Percentiles rank a stretch among this genome's conserved stretches.
These are phyloP conservation scores for Actinemys pallida DNA, from an alignment of 2,113 vertebrate species.

Conservation along the genomic window DNA sequence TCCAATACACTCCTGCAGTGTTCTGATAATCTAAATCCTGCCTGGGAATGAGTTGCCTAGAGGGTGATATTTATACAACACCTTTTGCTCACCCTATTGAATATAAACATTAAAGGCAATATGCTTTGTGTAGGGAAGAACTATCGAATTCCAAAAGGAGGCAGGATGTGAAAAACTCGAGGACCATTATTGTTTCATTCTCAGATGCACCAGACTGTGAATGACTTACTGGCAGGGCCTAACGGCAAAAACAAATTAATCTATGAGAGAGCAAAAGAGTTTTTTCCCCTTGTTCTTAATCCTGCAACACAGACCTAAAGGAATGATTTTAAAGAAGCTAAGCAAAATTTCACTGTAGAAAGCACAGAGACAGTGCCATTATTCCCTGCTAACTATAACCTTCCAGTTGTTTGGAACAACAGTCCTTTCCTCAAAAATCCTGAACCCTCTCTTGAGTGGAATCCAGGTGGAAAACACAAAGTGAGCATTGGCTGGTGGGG, in stretches of 20 bases:
- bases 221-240: neutral
- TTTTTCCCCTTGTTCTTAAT: neutral
- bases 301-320: neutral
- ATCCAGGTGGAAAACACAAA: neutral
- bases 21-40: neutral
- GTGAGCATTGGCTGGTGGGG: neutral
- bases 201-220: rapidly evolving
- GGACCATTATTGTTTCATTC: neutral
- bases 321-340: neutral
- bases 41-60: neutral
- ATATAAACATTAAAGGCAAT: neutral
- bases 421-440: neutral
- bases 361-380: neutral
- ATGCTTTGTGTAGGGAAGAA: neutral
- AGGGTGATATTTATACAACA: neutral
- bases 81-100: neutral
- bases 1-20: neutral
- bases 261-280: neutral
- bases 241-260: neutral
- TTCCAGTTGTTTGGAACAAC: neutral
- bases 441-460: neutral
- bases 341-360: neutral
- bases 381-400: neutral
- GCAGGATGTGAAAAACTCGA: neutral
- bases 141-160: neutral